Evolutionary conservation across 2,797 vertebrate species (phyloP).

Genomic region (Gobionotothen gibberifrons): DNA sequence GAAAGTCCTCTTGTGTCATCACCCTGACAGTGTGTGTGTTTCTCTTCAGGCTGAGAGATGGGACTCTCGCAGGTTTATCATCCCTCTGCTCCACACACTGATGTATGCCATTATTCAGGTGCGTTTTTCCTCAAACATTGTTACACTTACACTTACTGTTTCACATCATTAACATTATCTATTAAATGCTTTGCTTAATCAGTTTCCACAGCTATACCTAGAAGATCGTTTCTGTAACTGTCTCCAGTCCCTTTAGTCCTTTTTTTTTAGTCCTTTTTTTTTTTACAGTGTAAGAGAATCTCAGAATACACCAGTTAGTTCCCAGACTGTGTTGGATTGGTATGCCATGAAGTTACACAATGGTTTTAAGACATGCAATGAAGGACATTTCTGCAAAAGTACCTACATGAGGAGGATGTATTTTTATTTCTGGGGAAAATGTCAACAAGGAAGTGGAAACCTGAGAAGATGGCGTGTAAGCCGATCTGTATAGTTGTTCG

Average conservation of each 20-base stretch:
- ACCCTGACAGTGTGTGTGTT: constrained; percentile 25
- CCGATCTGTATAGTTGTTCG: neutral
- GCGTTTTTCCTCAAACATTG: constrained; percentile 2
- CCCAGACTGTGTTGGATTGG: neutral
- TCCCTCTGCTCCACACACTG: constrained; percentile 93
- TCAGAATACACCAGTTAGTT: neutral
- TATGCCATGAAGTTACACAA: neutral
- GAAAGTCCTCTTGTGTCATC: neutral
- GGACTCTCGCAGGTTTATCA: constrained; percentile 86
- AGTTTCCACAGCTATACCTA: neutral
- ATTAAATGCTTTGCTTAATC: neutral
- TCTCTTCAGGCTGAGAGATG: constrained; percentile 86
- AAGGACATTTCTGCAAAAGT: neutral
- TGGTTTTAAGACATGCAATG: neutral
- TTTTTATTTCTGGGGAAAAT: constrained; percentile 6
- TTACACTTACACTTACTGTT: neutral
- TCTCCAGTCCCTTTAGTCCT: neutral
- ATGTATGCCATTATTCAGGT: constrained; percentile 94
- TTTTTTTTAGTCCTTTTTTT: neutral
- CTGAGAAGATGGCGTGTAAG: neutral
- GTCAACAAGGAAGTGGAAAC: constrained; percentile 25
- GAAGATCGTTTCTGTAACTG: neutral
- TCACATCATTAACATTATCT: neutral
- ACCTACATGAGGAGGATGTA: too few species aligned
- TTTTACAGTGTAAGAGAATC: neutral